Base-by-base conservation (phyloP, 2,113 vertebrate species). In the Mormyrus iriodes region DNA sequence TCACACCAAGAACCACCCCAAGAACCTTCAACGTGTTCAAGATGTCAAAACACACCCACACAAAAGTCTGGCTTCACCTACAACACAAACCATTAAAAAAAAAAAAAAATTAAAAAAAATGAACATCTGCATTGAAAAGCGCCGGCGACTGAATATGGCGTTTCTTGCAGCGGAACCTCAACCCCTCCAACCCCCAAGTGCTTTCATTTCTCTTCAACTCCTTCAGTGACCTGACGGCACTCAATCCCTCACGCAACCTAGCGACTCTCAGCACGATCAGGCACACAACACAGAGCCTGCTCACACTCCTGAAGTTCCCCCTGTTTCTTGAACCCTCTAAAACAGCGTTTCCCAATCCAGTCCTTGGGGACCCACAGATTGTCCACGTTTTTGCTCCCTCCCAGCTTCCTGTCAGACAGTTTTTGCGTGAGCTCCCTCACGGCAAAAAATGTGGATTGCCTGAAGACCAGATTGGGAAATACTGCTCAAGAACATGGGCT, bases 181-280 rank as follows among this genome's bases (percentile, higher is more conserved):
- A 27, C n/a, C 3, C n/a, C n/a, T 12, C n/a, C n/a, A 8, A 1
- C n/a, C 61, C 8, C 3, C 8, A 12, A 0, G 24, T 10, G 58
- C n/a, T 65, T 31, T 69, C 13, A 69, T 10, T 69, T 27, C 58
- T 65, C 58, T 12, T 31, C 61, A 31, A n/a, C 9, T 27, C 61
- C 9, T 27, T 27, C 61, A 65, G n/a, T 27, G 61, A 65, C 3
- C 61, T n/a, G 3, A 13, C 9, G 0, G 27, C 61, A 65, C 2
- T 0, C 58, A 65, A 65, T 27, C 55, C 21, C 21, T n/a, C 6
- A 58, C 7, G 55, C 55, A 61, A 61, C 58, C 3, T 31, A 27
- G 61, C 3, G n/a, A 12, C n/a, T 27, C 8, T 2, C 8, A 0
- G 24, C 0, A 5, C 2, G 9, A 27, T 3, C 61, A 27, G n/a